A percentile compares a stretch with the other conserved stretches of the same genome.
Conservation (phyloP, 2,113 vertebrate species). For the Leptobrachium ailaonicum region DNA sequence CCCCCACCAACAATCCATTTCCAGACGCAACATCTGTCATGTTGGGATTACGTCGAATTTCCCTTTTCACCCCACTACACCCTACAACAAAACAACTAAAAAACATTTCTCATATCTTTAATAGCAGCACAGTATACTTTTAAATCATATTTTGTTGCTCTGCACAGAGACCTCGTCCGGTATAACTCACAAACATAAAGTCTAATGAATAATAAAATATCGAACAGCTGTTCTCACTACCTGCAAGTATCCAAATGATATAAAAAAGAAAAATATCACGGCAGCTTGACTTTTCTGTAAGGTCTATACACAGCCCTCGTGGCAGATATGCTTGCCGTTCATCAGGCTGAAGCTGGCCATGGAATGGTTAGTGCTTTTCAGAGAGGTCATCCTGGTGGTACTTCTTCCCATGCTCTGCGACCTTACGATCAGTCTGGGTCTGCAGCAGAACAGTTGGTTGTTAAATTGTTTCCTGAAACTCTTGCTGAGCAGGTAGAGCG, state of each 20-base stretch:
- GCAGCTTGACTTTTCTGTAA: background rate
- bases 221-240: no score
- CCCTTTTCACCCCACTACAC: no score
- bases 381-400: conserved; percentile 80
- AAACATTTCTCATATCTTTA: no score
- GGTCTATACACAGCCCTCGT: conserved; percentile 74
- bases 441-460: conserved; percentile 85
- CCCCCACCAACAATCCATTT: background rate
- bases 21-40: conserved; percentile 1
- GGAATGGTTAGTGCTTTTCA: conserved; percentile 87
- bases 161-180: no score
- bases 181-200: no score
- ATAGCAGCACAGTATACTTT: no score
- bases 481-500: conserved; percentile 92
- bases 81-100: no score
- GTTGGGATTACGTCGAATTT: background rate
- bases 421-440: conserved; percentile 60
- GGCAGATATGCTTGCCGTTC: conserved; percentile 74
- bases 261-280: no score
- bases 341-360: conserved; percentile 80
- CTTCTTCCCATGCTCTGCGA: conserved; percentile 71
- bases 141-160: no score
- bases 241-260: no score
- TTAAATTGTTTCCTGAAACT: conserved; percentile 94
- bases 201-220: no score